Percentiles rank a stretch among this genome's conserved stretches.
Evolutionary conservation across 1,140 invertebrate species (phyloP).

Genomic region (Drosophila yakuba): DNA sequence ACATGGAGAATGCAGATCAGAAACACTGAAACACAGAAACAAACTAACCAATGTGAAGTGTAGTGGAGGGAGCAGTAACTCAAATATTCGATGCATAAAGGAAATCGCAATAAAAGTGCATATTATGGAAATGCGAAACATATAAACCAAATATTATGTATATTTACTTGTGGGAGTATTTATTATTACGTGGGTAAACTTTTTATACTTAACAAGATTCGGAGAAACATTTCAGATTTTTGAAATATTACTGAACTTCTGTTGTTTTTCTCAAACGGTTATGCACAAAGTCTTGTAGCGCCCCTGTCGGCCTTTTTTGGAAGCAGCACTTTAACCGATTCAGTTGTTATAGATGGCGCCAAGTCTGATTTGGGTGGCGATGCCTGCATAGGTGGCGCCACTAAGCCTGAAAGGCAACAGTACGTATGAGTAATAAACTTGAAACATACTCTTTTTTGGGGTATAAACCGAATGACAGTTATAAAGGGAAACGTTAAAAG

Average conservation of each 20-base stretch:
- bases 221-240: too few species aligned
- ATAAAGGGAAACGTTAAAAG: too few species aligned
- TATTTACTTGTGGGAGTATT: background rate
- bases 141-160: background rate
- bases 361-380: too few species aligned
- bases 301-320: background rate
- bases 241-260: too few species aligned
- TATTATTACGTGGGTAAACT: too few species aligned
- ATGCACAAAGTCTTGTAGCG: background rate
- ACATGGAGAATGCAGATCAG: slow-evolving; percentile 11
- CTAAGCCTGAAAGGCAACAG: background rate
- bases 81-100: slow-evolving; percentile 46
- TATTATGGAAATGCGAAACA: slow-evolving; percentile 46
- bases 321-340: background rate
- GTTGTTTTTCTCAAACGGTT: background rate
- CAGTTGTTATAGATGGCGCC: background rate
- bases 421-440: background rate
- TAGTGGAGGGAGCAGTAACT: slow-evolving; percentile 38
- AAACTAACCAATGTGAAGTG: slow-evolving; percentile 55
- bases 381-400: background rate
- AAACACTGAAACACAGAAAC: slow-evolving; percentile 56
- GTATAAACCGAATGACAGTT: too few species aligned
- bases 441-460: background rate
- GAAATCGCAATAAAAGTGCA: slow-evolving; percentile 51
- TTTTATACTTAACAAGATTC: too few species aligned